phyloP scores from a whole-genome alignment of 2,888 invertebrate genomes.

The Leptopilina drosophilae region DNA sequence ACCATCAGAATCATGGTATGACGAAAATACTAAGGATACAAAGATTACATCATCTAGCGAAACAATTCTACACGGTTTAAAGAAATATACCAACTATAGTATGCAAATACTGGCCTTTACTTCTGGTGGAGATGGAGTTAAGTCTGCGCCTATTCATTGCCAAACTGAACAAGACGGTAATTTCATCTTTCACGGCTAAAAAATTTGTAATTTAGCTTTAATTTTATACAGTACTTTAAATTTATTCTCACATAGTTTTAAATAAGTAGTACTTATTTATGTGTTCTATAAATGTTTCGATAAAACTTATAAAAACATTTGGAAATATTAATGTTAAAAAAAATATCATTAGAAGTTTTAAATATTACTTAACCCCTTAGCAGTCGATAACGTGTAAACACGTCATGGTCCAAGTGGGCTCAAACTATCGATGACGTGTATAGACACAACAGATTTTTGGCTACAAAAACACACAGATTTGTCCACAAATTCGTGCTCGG shows the following conservation, averaged over 20 bases:
- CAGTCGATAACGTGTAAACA: no score
- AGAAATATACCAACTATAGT: conserved; percentile 97
- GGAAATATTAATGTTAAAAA: no score
- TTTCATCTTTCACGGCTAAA: not conserved
- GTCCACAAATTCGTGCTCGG: no score
- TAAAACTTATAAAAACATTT: no score
- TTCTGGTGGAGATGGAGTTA: conserved; percentile 95
- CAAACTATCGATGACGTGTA: no score
- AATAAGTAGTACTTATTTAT: no score
- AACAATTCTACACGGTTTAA: conserved; percentile 94
- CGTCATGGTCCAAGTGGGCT: no score
- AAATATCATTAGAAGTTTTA: no score
- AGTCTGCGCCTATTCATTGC: conserved; percentile 91
- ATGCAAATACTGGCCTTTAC: conserved; percentile 97
- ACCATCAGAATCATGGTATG: conserved; percentile 94
- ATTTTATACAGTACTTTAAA: not conserved
- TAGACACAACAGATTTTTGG: no score
- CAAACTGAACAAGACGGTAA: conserved; percentile 97
- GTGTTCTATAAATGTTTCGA: no score
- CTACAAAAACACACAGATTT: no score
- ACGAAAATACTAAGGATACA: conserved; percentile 93
- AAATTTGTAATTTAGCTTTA: not conserved
- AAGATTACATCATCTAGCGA: conserved; percentile 95
- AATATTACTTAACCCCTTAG: no score
- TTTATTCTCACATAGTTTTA: not conserved